Base-by-base conservation (phyloP, 2,797 vertebrate species). In the Anabas testudineus region DNA sequence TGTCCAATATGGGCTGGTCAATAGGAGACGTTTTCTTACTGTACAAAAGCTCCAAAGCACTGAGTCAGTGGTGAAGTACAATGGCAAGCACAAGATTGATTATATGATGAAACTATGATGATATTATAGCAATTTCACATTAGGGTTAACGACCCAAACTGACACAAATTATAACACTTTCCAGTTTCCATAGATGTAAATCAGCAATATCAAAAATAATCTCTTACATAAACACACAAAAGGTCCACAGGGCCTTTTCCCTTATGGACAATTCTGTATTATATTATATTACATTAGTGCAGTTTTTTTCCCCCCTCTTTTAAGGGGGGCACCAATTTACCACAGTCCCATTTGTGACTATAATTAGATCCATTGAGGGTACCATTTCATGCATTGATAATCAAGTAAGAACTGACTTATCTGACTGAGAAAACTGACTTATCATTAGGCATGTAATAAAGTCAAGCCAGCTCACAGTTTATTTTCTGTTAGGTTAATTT, bases 201-300 rank as follows among this genome's bases (percentile, higher is more conserved):
- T 28, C 28, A 30, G 28, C 28, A 30, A 28, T 28, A 28, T 28
- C 0, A 28, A 3, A 28, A 28, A 28, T 28, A 6, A 4, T 28
- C 28, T 30, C 28, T 30, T 49, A n/a, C 48, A n/a, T 21, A 47
- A 13, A 53, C 39, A 36, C 12, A 48, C 30, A 72, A 51, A n/a
- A 9, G 30, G 71, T 80, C 76, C 62, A 76, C 54, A 74, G 70
- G 76, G 80, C 13, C 6, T 7, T 30, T 30, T 30, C 28, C 1
- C 28, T n/a, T n/a, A 30, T 7, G 30, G 28, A 30, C 30, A 30
- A 30, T 30, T 6, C 28, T 30, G 28, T 30, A n/a, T n/a, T n/a
- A n/a, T n/a, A n/a, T n/a, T n/a, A 30, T 7, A 7, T 24, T 24
- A 24, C 24, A 24, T 24, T 24, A 24, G 4, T 24, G 30, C 28